Evolutionary conservation across 2,888 invertebrate genomes (phyloP).

Genomic region (Scaptomyza caliginosa): DNA sequence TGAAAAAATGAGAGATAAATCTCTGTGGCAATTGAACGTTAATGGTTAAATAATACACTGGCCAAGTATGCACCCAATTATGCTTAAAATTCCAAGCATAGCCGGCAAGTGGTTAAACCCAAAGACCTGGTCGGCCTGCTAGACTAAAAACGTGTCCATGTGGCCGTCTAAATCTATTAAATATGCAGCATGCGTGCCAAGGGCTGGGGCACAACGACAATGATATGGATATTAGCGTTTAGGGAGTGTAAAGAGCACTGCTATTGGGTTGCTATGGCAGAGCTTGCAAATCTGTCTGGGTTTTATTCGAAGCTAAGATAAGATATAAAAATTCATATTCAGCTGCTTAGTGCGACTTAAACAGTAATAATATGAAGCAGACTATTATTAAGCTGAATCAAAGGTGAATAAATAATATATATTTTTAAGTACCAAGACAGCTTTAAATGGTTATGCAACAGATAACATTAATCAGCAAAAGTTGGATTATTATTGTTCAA

Average conservation of each 20-base stretch:
- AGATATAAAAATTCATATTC: slow-evolving; percentile 4
- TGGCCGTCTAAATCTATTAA: slow-evolving; percentile 65
- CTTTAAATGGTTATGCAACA: neutral
- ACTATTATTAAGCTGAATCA: neutral
- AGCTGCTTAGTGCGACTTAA: neutral
- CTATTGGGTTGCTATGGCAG: neutral
- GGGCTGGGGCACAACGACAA: slow-evolving; percentile 20
- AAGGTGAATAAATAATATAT: neutral
- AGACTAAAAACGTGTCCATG: slow-evolving; percentile 42
- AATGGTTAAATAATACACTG: slow-evolving; percentile 76
- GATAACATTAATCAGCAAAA: slow-evolving; percentile 1
- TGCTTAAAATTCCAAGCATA: slow-evolving; percentile 74
- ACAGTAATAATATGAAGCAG: neutral
- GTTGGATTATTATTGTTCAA: slow-evolving; percentile 2
- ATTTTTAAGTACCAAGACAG: neutral
- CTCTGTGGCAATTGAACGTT: slow-evolving; percentile 73
- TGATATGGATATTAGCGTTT: slow-evolving; percentile 10
- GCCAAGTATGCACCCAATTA: slow-evolving; percentile 70
- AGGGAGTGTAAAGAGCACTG: neutral
- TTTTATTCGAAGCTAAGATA: slow-evolving; percentile 1
- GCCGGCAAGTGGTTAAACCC: slow-evolving; percentile 39
- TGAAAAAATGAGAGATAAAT: slow-evolving; percentile 66
- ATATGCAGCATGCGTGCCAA: slow-evolving; percentile 69
- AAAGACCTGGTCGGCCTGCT: slow-evolving; percentile 29
- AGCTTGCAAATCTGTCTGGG: slow-evolving; percentile 35